Percentiles rank a stretch among this genome's conserved stretches.
Conservation (phyloP, 2,888 invertebrate genomes). For the Asteroscopus sphinx region DNA sequence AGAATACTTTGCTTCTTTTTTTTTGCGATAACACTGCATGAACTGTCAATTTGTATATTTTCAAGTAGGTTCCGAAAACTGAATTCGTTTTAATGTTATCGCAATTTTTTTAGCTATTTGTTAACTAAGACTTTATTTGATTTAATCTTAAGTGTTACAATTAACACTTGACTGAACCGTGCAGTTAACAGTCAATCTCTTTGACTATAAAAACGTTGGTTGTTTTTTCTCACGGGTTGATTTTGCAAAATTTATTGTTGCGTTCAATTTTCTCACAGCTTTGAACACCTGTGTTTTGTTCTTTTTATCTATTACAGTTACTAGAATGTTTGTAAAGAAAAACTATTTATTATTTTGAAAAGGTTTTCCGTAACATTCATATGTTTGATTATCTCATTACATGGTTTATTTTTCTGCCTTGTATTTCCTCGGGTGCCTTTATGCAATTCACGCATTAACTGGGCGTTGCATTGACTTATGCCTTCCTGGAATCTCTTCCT, state of each 20-base stretch:
- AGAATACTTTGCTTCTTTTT: no score
- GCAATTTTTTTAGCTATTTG: no score
- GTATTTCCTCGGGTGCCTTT: conserved; percentile 26
- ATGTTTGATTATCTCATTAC: conserved; percentile 3
- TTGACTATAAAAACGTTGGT: not conserved
- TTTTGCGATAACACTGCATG: no score
- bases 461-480: conserved; percentile 52
- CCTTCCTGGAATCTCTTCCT: conserved; percentile 75
- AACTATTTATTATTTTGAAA: conserved; percentile 2
- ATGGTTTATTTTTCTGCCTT: conserved; percentile 24
- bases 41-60: no score
- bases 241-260: conserved; percentile 33
- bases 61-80: no score
- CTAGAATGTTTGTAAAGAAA: no score
- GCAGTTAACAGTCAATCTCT: conserved; percentile 26
- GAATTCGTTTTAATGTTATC: no score
- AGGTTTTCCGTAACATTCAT: not conserved
- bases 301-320: not conserved
- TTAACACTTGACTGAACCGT: conserved; percentile 38
- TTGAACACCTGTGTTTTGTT: conserved; percentile 7
- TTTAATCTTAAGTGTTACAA: conserved; percentile 34
- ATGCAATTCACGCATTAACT: conserved; percentile 48
- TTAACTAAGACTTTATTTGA: conserved; percentile 7
- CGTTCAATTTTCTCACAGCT: conserved; percentile 10
- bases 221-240: conserved; percentile 29